These are phyloP conservation scores for Metellina segmentata DNA, from an alignment of 2,888 invertebrate genomes.

Conservation along the genomic window DNA sequence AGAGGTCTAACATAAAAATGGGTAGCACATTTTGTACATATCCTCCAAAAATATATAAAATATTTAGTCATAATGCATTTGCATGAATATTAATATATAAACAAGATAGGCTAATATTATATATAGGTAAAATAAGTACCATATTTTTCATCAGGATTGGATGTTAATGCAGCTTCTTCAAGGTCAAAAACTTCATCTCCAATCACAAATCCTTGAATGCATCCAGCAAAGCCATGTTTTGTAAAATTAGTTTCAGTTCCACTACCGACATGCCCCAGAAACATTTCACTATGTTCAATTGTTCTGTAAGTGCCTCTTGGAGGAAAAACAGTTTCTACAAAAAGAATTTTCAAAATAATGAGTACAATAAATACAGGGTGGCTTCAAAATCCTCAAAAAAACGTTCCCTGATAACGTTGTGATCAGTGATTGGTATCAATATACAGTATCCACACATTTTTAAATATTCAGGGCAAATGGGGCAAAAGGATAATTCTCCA, in stretches of 20 bases:
- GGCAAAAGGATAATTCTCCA: too few relatives aligned
- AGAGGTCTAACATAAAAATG: neutral
- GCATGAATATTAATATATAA: too few relatives aligned
- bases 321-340: constrained; percentile 90
- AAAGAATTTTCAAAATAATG: neutral
- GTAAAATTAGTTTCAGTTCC: constrained; percentile 72
- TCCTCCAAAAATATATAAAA: too few relatives aligned
- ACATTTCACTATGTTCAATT: constrained; percentile 92
- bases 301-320: constrained; percentile 87
- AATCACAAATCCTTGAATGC: constrained; percentile 92
- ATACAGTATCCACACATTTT: too few relatives aligned
- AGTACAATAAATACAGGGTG: neutral
- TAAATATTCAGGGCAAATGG: too few relatives aligned
- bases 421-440: too few relatives aligned
- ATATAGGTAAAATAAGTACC: constrained; percentile 18
- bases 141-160: constrained; percentile 61
- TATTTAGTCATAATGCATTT: too few relatives aligned
- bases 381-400: too few relatives aligned
- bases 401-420: too few relatives aligned
- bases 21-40: too few relatives aligned
- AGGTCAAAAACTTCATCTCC: constrained; percentile 84
- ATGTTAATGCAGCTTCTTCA: constrained; percentile 69
- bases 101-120: too few relatives aligned
- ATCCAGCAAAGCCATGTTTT: constrained; percentile 89
- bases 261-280: constrained; percentile 91